phyloP scores from a whole-genome alignment of 2,888 invertebrate genomes.

The Melanchra persicariae region DNA sequence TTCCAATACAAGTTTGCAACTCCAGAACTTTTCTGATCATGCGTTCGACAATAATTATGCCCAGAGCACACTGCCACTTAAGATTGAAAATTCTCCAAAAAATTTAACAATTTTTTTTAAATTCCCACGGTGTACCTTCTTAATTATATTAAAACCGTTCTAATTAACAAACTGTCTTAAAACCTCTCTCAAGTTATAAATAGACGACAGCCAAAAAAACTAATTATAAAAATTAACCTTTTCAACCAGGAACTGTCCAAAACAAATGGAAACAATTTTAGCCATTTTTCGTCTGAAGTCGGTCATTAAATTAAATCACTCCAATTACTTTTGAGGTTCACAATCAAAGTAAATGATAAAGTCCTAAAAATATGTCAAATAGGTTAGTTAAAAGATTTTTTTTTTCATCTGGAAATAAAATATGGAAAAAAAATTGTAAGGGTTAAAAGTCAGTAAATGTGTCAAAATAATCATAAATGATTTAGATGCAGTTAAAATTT shows the following conservation, averaged over 20 bases:
- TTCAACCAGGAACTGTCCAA: constrained; percentile 49
- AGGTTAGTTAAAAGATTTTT: constrained; percentile 17
- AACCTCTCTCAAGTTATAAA: constrained; percentile 13
- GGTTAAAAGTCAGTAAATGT: background rate
- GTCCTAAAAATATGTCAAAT: constrained; percentile 31
- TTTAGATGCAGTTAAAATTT: background rate
- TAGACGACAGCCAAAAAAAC: constrained; percentile 31
- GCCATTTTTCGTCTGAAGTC: constrained; percentile 44
- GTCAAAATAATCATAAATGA: background rate
- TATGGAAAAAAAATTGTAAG: background rate
- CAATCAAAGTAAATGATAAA: constrained; percentile 35
- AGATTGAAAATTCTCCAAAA: no score
- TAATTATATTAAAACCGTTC: background rate
- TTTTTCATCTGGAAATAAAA: background rate
- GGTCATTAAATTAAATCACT: constrained; percentile 52
- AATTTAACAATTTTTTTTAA: no score
- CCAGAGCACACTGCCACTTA: no score
- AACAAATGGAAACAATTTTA: constrained; percentile 57
- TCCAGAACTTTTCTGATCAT: no score
- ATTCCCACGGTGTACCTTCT: background rate
- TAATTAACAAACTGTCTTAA: constrained; percentile 37
- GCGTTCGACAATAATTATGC: no score
- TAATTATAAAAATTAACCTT: constrained; percentile 50
- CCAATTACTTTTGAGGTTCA: constrained; percentile 41
- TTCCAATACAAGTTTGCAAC: no score